Evolutionary conservation across 1,140 invertebrate species (phyloP), one percentile per base, ranked within the genome.

Genomic region (Phymorhynchus buccinoides): DNA sequence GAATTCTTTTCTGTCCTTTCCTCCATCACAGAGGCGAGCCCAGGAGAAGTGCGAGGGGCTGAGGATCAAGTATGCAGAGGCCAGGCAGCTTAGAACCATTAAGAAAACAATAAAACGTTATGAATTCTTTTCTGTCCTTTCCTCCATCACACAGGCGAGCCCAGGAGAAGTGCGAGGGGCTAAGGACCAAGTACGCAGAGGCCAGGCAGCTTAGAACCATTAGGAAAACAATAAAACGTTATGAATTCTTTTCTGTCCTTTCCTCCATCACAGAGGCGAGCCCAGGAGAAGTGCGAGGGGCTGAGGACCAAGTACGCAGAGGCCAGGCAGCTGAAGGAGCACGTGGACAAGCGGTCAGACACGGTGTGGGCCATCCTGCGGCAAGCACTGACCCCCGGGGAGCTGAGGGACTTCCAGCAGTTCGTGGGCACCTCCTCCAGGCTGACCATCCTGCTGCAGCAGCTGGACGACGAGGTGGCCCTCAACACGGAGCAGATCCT

Each of bases 351-450:
- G 77, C 95, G 97, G 37, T 96, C 96, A 88, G 93, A 95, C 30
- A 96, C 95, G 91, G 96, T 98, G 22, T 95, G 96, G 14, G 94
- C 94, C 48, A 95, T 97, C 84, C 94, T 98, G 71, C 94, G 95
- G 81, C 96, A 96, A 91, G 96, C 96, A 93, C 94, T 98, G 83
- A 95, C 95, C 85, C 94, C 95, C 27, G 96, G 96, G 78, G 95
- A 97, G 89, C 96, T 95, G 91, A 95, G 96, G 37, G 96, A 97
- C 89, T 98, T 97, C 91, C 96, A 96, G 89, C 96, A 97, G 91
- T 98, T 97, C 92, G 96, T 97, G 88, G 96, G 96, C 90, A 97
- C 97, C 96, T 97, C 97, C 94, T 96, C 96, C n/a, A 97, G 97
- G 94, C 93, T 98, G 73, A 96, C 97, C 88, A 96, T 97, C 92